Percentiles rank a stretch among this genome's conserved stretches.
phyloP scores from a whole-genome alignment of 2,113 vertebrate species.

The Cervus canadensis region DNA sequence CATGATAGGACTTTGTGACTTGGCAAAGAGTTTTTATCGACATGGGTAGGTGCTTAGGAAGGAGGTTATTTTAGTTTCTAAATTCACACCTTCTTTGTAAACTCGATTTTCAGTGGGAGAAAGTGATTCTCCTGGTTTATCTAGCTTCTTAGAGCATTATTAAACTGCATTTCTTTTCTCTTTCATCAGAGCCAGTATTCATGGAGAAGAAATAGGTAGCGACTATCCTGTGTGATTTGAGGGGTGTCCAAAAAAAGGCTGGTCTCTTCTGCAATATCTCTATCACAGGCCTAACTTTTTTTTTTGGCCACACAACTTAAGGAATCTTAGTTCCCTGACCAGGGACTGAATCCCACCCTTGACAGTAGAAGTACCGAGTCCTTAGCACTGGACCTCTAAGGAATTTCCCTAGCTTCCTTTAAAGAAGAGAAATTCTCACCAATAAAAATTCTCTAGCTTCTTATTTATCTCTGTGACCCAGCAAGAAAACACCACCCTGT shows the following conservation, averaged over 20 bases:
- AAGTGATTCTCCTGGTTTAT: conserved; percentile 39
- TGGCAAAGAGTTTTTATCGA: conserved; percentile 61
- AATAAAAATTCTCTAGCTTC: background rate
- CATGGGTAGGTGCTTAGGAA: conserved; percentile 40
- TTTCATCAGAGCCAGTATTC: background rate
- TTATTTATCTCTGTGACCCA: background rate
- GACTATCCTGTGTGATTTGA: background rate
- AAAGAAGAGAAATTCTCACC: background rate
- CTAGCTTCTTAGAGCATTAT: conserved; percentile 11
- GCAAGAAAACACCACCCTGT: background rate
- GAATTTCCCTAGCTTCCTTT: background rate
- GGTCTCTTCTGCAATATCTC: background rate
- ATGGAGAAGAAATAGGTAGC: background rate
- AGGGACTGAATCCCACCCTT: background rate
- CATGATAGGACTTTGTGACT: conserved; percentile 66
- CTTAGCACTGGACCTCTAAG: background rate
- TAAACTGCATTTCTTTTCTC: background rate
- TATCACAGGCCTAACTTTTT: background rate
- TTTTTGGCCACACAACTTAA: background rate
- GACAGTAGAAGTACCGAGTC: background rate
- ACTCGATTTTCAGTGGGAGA: conserved; percentile 47
- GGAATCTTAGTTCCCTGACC: background rate
- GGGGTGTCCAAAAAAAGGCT: background rate
- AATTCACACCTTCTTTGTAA: conserved; percentile 62
- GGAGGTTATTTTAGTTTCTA: conserved; percentile 54